Evolutionary conservation across 2,888 invertebrate genomes (phyloP).

Genomic region (Diaphora mendica): DNA sequence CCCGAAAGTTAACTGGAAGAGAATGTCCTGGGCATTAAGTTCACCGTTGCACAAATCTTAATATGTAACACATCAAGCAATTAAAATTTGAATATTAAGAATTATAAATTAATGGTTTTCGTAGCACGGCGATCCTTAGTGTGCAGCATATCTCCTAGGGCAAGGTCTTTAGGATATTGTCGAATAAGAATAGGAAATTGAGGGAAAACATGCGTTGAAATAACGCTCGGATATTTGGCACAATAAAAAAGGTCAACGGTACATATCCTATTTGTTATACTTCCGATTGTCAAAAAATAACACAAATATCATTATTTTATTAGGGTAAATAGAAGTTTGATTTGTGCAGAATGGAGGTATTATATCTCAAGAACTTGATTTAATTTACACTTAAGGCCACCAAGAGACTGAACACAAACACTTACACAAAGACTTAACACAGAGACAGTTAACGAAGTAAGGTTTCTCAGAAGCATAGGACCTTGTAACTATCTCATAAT

Average conservation of each 20-base stretch:
- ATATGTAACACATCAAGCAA: no score
- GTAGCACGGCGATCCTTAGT: background rate
- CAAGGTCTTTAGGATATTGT: background rate
- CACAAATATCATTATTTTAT: background rate
- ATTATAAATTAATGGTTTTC: background rate
- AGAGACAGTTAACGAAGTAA: background rate
- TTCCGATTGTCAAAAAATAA: background rate
- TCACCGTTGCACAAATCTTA: no score
- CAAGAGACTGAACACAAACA: no score
- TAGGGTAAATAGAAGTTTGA: background rate
- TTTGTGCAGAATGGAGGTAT: background rate
- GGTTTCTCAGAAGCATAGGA: background rate
- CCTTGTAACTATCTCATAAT: background rate
- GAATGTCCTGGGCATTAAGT: no score
- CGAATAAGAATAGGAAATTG: background rate
- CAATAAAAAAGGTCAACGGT: background rate
- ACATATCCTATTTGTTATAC: background rate
- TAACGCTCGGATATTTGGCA: background rate
- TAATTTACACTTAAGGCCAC: background rate
- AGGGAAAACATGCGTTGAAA: background rate
- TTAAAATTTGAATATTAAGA: background rate
- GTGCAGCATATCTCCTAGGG: background rate
- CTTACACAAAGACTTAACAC: background rate
- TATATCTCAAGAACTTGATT: background rate
- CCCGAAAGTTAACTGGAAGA: no score